Evolutionary conservation across 2,888 invertebrate species (phyloP).

Genomic region (Girardia tigrina): DNA sequence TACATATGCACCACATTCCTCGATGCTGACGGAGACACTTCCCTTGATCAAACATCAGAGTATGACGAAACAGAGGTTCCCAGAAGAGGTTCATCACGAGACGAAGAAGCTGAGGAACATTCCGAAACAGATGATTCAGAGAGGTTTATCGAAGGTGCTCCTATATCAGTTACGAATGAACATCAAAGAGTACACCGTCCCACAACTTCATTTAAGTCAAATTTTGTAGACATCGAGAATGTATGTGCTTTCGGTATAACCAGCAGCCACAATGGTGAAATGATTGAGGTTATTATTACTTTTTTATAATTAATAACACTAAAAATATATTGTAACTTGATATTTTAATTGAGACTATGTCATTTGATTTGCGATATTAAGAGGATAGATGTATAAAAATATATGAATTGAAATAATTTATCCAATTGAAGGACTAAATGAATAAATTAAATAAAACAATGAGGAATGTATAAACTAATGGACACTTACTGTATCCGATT

Average conservation of each 20-base stretch:
- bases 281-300: neutral
- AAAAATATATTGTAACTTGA: too few relatives aligned
- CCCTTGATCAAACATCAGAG: conserved; percentile 14
- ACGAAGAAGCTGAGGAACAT: conserved; percentile 13
- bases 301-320: too few relatives aligned
- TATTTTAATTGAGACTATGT: too few relatives aligned
- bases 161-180: neutral
- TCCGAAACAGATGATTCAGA: conserved; percentile 16
- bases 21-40: conserved; percentile 48
- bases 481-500: too few relatives aligned
- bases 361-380: too few relatives aligned
- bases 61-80: conserved; percentile 4
- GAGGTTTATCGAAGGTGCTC: neutral
- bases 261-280: conserved; percentile 2
- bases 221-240: neutral
- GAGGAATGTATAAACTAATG: too few relatives aligned
- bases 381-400: too few relatives aligned
- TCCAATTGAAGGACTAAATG: too few relatives aligned
- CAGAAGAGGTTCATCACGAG: neutral
- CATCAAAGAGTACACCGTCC: neutral
- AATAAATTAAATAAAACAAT: too few relatives aligned
- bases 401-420: too few relatives aligned
- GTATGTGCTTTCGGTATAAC: neutral
- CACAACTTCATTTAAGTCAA: neutral
- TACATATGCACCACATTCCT: conserved; percentile 93